These are phyloP conservation scores for Laodelphax striatellus DNA, from an alignment of 1,140 invertebrate species.

Conservation along the genomic window DNA sequence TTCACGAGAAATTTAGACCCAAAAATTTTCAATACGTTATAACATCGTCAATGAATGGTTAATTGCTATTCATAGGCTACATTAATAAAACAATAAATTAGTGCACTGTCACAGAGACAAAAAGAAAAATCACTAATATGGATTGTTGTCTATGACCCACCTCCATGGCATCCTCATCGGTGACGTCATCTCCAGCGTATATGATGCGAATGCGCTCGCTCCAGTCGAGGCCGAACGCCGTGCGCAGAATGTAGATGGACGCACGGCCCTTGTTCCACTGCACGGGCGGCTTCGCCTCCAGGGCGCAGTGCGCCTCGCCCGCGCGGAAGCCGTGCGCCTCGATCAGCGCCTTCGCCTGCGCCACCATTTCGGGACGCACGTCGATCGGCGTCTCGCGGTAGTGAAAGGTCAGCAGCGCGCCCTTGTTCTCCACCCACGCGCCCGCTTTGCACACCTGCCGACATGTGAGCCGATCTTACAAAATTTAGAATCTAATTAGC, in stretches of 20 bases:
- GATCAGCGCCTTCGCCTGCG: constrained; percentile 58
- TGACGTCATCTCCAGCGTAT: constrained; percentile 79
- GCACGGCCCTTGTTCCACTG: constrained; percentile 86
- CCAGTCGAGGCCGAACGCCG: constrained; percentile 83
- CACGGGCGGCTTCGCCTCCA: constrained; percentile 79
- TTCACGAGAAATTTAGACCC: too few species aligned
- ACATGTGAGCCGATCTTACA: too few species aligned
- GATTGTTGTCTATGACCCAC: too few species aligned
- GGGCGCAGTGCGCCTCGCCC: constrained; percentile 64
- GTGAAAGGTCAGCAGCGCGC: constrained; percentile 75
- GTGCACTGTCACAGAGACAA: too few species aligned
- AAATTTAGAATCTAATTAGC: too few species aligned
- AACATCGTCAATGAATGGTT: too few species aligned
- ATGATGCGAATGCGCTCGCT: constrained; percentile 80
- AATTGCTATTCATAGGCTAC: too few species aligned
- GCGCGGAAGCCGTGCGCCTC: constrained; percentile 62
- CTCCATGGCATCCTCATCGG: constrained; percentile 85
- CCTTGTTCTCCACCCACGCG: constrained; percentile 88
- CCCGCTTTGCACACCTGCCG: constrained; percentile 62
- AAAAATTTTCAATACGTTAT: too few species aligned
- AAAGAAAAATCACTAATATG: too few species aligned
- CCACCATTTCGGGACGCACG: constrained; percentile 47
- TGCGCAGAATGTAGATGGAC: constrained; percentile 78
- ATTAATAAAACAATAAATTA: too few species aligned
- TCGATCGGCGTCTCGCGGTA: constrained; percentile 68